phyloP scores from a whole-genome alignment of 2,888 invertebrate species.

The Bhutanitis thaidina region DNA sequence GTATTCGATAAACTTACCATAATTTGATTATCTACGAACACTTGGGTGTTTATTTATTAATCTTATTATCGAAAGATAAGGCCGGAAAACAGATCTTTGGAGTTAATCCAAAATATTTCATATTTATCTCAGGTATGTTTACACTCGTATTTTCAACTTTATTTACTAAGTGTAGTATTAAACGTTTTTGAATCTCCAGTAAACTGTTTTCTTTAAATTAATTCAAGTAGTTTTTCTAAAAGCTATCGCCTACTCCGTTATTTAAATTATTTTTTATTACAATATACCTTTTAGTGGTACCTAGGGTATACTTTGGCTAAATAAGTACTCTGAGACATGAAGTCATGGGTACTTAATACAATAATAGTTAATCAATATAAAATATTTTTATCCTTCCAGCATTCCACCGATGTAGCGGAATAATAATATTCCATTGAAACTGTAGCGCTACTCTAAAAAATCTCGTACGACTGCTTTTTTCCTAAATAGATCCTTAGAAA shows the following conservation, averaged over 20 bases:
- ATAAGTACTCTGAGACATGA: too few species aligned
- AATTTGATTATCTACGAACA: slow-evolving; percentile 13
- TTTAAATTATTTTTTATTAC: too few species aligned
- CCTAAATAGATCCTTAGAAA: slow-evolving; percentile 10
- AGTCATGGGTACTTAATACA: not conserved
- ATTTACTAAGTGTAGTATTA: too few species aligned
- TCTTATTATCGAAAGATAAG: slow-evolving; percentile 22
- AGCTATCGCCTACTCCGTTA: too few species aligned
- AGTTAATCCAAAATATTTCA: slow-evolving; percentile 11
- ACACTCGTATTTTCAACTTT: not conserved
- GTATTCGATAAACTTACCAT: slow-evolving; percentile 14
- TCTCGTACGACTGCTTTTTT: slow-evolving; percentile 7
- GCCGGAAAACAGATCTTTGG: slow-evolving; percentile 23
- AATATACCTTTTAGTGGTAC: too few species aligned
- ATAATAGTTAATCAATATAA: not conserved
- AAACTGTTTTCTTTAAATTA: too few species aligned
- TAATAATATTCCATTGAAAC: slow-evolving; percentile 7
- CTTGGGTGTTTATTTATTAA: slow-evolving; percentile 20
- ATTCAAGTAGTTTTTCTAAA: too few species aligned
- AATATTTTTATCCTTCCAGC: not conserved
- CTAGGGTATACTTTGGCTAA: too few species aligned
- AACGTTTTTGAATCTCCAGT: too few species aligned
- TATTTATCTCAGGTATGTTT: slow-evolving; percentile 1
- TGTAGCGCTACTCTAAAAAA: slow-evolving; percentile 1
- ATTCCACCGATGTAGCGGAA: not conserved